Percentiles rank a stretch among this genome's conserved stretches.
These are phyloP conservation scores for Monodelphis domestica DNA, from an alignment of 2,797 vertebrate genomes.

Conservation along the genomic window DNA sequence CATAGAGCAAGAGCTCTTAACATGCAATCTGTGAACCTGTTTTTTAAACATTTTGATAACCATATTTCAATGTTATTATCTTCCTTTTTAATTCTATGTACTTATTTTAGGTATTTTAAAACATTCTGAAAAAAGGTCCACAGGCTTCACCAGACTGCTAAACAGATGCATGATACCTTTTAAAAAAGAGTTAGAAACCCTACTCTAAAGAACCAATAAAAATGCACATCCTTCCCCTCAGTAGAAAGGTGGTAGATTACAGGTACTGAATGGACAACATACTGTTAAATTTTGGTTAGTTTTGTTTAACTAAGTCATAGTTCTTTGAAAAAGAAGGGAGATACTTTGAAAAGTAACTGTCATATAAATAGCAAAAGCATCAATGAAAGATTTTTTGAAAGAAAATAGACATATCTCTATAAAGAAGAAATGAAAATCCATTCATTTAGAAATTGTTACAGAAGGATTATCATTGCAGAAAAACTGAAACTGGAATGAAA, in stretches of 20 bases:
- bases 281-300: neutral
- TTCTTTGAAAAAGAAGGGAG: neutral
- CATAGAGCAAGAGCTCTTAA: neutral
- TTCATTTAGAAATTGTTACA: neutral
- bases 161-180: neutral
- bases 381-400: neutral
- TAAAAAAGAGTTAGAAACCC: neutral
- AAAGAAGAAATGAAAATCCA: neutral
- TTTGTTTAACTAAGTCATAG: neutral
- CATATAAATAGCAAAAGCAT: neutral
- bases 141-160: neutral
- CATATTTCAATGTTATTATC: neutral
- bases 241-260: neutral
- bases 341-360: neutral
- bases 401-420: constrained; percentile 27
- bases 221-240: neutral
- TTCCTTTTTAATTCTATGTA: neutral
- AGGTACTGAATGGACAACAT: neutral
- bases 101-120: neutral
- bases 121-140: neutral
- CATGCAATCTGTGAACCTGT: neutral
- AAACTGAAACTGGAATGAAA: constrained; percentile 29
- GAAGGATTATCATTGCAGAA: neutral
- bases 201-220: neutral
- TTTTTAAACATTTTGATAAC: neutral